phyloP scores from a whole-genome alignment of 2,797 vertebrate species.

The Anguilla anguilla region DNA sequence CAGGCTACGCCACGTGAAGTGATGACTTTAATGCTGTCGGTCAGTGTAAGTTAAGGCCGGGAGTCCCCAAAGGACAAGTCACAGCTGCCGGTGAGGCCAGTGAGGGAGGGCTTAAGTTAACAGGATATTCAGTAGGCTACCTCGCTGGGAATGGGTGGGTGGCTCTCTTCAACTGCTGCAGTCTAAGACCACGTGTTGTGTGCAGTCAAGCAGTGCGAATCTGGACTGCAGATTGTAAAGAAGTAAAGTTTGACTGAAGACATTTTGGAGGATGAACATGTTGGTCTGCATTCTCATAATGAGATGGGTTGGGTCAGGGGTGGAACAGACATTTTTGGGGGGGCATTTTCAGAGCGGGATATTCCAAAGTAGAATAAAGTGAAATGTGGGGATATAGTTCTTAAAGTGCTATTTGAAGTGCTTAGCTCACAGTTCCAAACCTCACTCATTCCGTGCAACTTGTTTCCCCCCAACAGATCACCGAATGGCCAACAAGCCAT shows the following conservation, averaged over 20 bases:
- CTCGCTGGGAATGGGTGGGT: background rate
- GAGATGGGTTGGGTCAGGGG: background rate
- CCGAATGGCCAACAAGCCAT: slow-evolving; percentile 88
- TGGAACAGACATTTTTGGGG: background rate
- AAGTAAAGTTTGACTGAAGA: background rate
- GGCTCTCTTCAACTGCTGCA: background rate
- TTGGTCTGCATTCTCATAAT: background rate
- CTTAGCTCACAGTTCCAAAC: background rate
- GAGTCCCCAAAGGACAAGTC: background rate
- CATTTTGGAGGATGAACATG: background rate
- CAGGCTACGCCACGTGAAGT: background rate
- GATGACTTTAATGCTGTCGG: background rate
- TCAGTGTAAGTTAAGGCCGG: background rate
- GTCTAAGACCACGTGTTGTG: background rate
- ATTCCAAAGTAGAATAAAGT: too few relatives aligned
- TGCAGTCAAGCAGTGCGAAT: background rate
- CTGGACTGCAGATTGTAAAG: too few relatives aligned
- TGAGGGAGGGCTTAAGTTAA: background rate
- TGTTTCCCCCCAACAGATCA: slow-evolving; percentile 61
- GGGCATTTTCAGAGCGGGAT: background rate
- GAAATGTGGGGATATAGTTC: background rate
- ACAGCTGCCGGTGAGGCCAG: background rate
- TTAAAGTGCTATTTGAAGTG: background rate
- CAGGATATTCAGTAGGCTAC: background rate
- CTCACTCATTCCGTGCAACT: background rate